Evolutionary conservation across 2,113 vertebrate genomes (phyloP), one percentile per base, ranked within the genome.

Genomic region (Ancistrus triradiatus): DNA sequence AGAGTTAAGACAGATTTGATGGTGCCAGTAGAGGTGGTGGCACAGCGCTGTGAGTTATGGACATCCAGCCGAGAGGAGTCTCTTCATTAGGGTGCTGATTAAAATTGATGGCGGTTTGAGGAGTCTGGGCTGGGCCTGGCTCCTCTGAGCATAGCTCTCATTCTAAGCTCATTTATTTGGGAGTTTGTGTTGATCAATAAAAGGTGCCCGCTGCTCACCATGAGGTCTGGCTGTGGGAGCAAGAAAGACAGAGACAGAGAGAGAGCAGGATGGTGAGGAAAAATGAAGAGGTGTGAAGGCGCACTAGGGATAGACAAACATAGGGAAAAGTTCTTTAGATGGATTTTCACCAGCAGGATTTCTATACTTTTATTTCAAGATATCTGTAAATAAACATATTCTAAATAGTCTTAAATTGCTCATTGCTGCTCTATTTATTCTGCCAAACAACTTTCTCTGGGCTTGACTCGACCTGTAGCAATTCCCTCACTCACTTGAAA

Each of bases 111-210:
- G 85, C 66, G 81, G 81, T 79, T 86, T 80, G 77, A 84, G 82
- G 81, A 78, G 83, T 77, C 66, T 74, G 78, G 68, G 82, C 82
- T 76, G 75, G 64, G 67, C 78, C 76, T 63, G 72, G 80, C 72
- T 86, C 86, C 83, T 84, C 79, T 78, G 83, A 88, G 87, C 85
- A 87, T 83, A 81, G 84, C 85, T 86, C 84, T 86, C 87, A 84
- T 89, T 87, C 83, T 79, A 78, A 61, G 70, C 82, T 88, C 84
- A 87, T 90, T 88, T 89, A 87, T 90, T 86, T 86, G 83, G 81
- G 82, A 86, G 80, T 87, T 88, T 84, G 85, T 83, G 85, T 85
- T 88, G 86, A 90, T 90, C 88, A 88, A 90, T 89, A 88, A 81
- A 87, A 87, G 84, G 83, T 85, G 85, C 80, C 81, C 75, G 74